Evolutionary conservation across 2,888 invertebrate genomes (phyloP), one percentile per base, ranked within the genome.

Genomic region (Latrodectus hesperus): DNA sequence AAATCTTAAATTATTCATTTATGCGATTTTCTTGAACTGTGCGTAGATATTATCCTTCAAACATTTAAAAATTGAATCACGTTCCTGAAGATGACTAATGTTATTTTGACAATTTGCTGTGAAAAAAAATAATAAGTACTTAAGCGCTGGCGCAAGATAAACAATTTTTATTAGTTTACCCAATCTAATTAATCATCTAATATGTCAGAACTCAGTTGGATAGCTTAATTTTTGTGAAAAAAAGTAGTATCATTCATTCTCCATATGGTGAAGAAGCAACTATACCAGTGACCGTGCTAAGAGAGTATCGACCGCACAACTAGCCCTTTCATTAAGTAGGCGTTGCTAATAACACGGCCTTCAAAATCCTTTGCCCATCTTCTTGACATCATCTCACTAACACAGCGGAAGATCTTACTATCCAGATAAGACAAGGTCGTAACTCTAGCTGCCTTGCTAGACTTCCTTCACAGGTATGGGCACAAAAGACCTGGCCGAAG

Each of bases 281-380:
- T 38, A 38, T 38, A 26, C 38, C 81, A 81, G 53, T 81, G 81
- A 81, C 81, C 81, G 38, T 38, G 38, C 38, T 53, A 74, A 51
- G 74, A 74, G 82, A 53, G 82, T 68, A 82, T 76, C 75, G 75
- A 82, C 75, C 82, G 75, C 51, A 49, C 64, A 78, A 78, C 84
- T 76, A 83, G 76, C 83, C 83, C 82, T 71, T 84, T 84, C 77
- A 84, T 84, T 84, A 84, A 84, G 84, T 84, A 84, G 84, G 84
- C 84, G 84, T 77, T 84, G 72, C 72, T 84, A 78, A 84, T 84
- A 84, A 72, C 84, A 84, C 67, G 73, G 78, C 83, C 70, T 83
- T 71, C 83, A 70, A 73, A 75, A 26, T 75, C 75, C 68, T 68
- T 75, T 82, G 68, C 55, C 82, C 74, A 74, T 74, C 82, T 72